These are phyloP conservation scores for Hoplodrina ambigua DNA, from an alignment of 2,888 invertebrate species.

Conservation along the genomic window DNA sequence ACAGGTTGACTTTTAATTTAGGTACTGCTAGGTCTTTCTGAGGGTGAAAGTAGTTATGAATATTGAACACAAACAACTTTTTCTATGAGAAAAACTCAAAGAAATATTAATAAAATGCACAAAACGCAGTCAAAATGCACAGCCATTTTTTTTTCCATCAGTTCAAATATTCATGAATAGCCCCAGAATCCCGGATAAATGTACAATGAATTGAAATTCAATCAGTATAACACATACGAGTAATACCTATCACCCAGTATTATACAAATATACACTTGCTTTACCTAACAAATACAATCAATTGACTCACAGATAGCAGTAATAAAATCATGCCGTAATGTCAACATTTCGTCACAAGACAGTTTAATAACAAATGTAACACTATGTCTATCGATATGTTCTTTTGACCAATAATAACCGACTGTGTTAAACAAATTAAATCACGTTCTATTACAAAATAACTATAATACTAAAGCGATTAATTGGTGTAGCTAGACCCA, in stretches of 20 bases:
- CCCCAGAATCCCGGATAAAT: not conserved
- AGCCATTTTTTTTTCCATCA: too few species aligned
- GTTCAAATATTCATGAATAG: too few species aligned
- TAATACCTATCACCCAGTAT: not conserved
- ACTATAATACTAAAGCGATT: constrained; percentile 7
- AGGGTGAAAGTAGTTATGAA: too few species aligned
- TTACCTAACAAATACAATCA: constrained; percentile 22
- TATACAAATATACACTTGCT: constrained; percentile 15
- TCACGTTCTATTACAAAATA: constrained; percentile 54
- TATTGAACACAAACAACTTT: too few species aligned
- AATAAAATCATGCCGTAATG: constrained; percentile 32
- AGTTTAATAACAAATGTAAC: constrained; percentile 14
- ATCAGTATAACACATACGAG: not conserved
- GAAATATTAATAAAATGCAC: too few species aligned
- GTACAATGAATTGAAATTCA: too few species aligned
- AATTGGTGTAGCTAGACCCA: constrained; percentile 10
- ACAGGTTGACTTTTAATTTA: too few species aligned
- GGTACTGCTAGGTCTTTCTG: too few species aligned
- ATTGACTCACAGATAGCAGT: constrained; percentile 25
- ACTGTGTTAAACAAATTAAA: constrained; percentile 6
- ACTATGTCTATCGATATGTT: constrained; percentile 5
- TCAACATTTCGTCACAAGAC: constrained; percentile 21
- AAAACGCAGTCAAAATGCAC: too few species aligned
- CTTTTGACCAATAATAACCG: constrained; percentile 29
- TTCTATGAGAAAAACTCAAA: too few species aligned